Evolutionary conservation across 2,888 invertebrate genomes (phyloP), one percentile per base, ranked within the genome.

Genomic region (Epsilonema sp.): DNA sequence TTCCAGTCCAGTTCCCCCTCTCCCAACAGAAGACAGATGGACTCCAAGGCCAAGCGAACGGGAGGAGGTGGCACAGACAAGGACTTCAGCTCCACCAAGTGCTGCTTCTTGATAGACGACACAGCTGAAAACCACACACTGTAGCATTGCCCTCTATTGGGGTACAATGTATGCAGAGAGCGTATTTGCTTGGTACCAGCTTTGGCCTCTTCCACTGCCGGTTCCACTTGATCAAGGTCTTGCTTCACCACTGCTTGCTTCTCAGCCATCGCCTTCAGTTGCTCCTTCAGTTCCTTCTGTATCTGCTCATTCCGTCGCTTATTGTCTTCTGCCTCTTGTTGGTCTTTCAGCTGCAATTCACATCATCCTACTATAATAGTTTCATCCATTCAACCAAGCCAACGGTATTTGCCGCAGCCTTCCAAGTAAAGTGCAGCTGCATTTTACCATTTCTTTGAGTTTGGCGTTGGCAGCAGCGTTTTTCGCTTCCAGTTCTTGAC

Each of bases 401-500:
- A n/a, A n/a, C n/a, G n/a, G n/a, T n/a, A n/a, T n/a, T n/a, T n/a
- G n/a, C n/a, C n/a, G n/a, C n/a, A n/a, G n/a, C n/a, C n/a, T n/a
- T n/a, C n/a, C n/a, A n/a, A n/a, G n/a, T n/a, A n/a, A 67, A 97
- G 97, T 45, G 97, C 97, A 2, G 92, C 89, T 65, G 89, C 87
- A 65, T 97, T 97, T 72, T 99, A 94, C 84, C 97, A 99, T 99
- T 68, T 99, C 92, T 55, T 86, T 80, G 44, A 99, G 74, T 70
- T 99, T 99, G n/a, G 86, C 84, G 67, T 97, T 99, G 45, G 97
- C 97, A 2, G 92, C 89, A 65, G 89, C 87, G 65, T 97, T 97
- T 72, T 99, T 99, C 38, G 86, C 84, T 75, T 90, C 87, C 48
- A 75, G 63, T 53, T 75, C 74, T 42, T 63, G 63, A 48, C 87